Conservation (phyloP, 2,888 invertebrate species). For the Chrysolina americana region DNA sequence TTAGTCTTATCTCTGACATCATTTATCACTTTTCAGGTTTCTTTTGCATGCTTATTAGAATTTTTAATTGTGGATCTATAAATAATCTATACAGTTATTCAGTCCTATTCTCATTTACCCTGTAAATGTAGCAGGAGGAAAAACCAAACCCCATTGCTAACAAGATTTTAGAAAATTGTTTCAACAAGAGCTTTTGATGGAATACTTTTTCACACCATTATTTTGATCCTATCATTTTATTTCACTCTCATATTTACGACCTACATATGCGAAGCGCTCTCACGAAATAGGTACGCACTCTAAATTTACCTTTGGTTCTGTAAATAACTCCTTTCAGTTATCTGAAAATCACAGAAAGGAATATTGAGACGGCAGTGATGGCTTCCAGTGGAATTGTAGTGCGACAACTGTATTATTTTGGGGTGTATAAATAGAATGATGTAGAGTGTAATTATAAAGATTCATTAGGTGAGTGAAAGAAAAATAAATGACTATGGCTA, state of each 20-base stretch:
- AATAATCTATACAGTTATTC: no score
- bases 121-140: no score
- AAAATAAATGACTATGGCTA: not conserved
- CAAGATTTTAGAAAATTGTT: not conserved
- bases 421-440: constrained; percentile 1
- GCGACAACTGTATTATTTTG: constrained; percentile 13
- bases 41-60: no score
- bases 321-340: constrained; percentile 20
- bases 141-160: no score
- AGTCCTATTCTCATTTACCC: no score
- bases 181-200: no score
- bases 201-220: not conserved
- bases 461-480: constrained; percentile 6
- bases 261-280: not conserved
- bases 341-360: constrained; percentile 25
- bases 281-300: not conserved
- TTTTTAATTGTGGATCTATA: no score
- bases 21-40: no score
- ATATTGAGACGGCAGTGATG: constrained; percentile 10
- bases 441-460: not conserved
- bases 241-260: not conserved
- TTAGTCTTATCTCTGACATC: no score
- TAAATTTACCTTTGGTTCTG: constrained; percentile 23
- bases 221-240: not conserved
- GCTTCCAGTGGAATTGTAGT: not conserved